Base-by-base conservation (phyloP, 2,797 vertebrate genomes). In the Pangasius sanitwongsei region DNA sequence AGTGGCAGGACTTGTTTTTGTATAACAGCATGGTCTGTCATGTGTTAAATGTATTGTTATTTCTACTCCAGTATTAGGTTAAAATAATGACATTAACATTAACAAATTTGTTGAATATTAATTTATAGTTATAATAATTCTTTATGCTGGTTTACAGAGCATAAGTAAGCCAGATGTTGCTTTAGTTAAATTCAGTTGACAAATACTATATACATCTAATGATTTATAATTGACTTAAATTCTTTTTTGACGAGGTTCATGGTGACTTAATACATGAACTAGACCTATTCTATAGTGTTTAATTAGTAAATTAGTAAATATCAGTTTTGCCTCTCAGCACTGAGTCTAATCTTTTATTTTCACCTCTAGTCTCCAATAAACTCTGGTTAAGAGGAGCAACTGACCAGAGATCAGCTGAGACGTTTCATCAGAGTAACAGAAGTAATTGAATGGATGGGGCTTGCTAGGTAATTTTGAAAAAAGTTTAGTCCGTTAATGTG, bases 401-500 rank as follows among this genome's bases (percentile, higher is more conserved):
- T 63, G 57, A 61, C 81, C 57, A 0, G 31, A 83, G 57, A 83
- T 83, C 81, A 83, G 37, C 81, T 28, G 23, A 63, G 57, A 28
- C 37, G 2, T 83, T 63, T 63, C 23, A 28, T 63, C 57, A 89
- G 92, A 91, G 92, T 92, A 91, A 92, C 92, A 86, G 91, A 88
- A 90, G 90, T 93, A 93, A 95, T 95, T 81, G 91, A 20, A 61
- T 0, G 11, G 80, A 82, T 61, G 55, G 90, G 92, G 83, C 92
- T 92, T 88, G 92, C 90, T 89, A 23, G 41, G 90, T 93, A 93
- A 94, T 95, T 94, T 96, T 93, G 90, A 61, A 91, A 95, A 95
- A 95, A 94, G 94, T 95, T 92, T 4, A 94, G 92, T 90, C 91
- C 90, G 93, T 95, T 95, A 92, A 95, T 95, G 94, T 94, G 91